Conservation (phyloP, 2,888 invertebrate species). For the Zonitis immaculata region DNA sequence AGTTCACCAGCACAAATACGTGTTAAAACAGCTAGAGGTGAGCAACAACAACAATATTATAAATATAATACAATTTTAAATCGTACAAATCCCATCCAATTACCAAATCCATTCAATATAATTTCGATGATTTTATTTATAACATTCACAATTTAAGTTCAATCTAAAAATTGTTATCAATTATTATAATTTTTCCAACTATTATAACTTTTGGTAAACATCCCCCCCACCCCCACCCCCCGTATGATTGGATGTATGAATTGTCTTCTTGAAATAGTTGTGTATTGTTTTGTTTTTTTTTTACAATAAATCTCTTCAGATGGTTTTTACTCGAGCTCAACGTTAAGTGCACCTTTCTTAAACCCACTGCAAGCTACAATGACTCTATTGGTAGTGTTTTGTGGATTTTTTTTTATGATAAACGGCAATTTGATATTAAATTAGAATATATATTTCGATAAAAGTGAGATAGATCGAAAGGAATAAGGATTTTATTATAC, state of each 20-base stretch:
- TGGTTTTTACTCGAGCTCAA: slow-evolving; percentile 41
- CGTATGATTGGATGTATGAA: neutral
- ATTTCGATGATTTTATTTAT: slow-evolving; percentile 12
- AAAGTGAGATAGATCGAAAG: too few relatives aligned
- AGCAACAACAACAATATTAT: slow-evolving; percentile 48
- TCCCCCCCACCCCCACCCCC: neutral
- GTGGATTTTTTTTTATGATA: slow-evolving; percentile 32
- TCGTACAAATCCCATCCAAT: slow-evolving; percentile 17
- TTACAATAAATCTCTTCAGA: slow-evolving; percentile 31
- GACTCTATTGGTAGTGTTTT: slow-evolving; percentile 38
- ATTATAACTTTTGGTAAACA: too few relatives aligned
- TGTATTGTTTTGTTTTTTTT: slow-evolving; percentile 18
- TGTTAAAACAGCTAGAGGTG: slow-evolving; percentile 85
- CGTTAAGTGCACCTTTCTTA: slow-evolving; percentile 41
- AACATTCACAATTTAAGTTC: slow-evolving; percentile 5
- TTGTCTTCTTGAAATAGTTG: slow-evolving; percentile 11
- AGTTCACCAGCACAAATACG: slow-evolving; percentile 73
- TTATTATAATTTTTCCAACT: too few relatives aligned
- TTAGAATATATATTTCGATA: too few relatives aligned
- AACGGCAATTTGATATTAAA: too few relatives aligned
- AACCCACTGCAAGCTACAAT: slow-evolving; percentile 43
- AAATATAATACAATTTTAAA: slow-evolving; percentile 28
- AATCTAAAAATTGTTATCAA: too few relatives aligned
- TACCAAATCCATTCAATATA: slow-evolving; percentile 6
- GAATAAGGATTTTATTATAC: too few relatives aligned